Evolutionary conservation across 30 jellyfish, hydroid and myxozoan genomes (phyloP).

Genomic region (Sanderia malayensis): DNA sequence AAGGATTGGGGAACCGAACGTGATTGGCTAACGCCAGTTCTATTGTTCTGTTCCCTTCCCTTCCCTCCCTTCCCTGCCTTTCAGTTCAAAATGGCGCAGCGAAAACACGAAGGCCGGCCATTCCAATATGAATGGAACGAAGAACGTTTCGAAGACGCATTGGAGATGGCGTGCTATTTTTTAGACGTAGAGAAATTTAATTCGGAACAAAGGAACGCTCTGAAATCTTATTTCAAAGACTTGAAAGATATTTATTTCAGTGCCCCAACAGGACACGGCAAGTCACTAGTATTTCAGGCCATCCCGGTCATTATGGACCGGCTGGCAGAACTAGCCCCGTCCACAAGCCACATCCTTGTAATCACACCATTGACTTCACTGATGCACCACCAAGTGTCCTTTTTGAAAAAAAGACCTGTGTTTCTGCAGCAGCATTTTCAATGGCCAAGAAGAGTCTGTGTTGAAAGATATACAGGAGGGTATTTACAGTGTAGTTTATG

Average conservation of each 20-base stretch:
- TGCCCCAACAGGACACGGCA: conserved; percentile 53
- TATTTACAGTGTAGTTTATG: conserved; percentile 6
- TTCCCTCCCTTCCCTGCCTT: too few species aligned
- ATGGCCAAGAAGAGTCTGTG: conserved; percentile 30
- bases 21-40: background rate
- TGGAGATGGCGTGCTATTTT: background rate
- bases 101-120: conserved; percentile 3
- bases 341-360: conserved; percentile 14
- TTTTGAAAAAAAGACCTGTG: conserved; percentile 9
- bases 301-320: conserved; percentile 19
- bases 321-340: conserved; percentile 14
- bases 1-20: too few species aligned
- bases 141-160: background rate
- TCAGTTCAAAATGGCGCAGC: background rate
- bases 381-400: conserved; percentile 39
- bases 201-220: background rate
- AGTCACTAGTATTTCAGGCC: conserved; percentile 41
- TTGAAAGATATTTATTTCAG: conserved; percentile 21
- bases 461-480: conserved; percentile 8
- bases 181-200: background rate
- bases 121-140: background rate
- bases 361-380: conserved; percentile 17
- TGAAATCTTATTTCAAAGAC: background rate
- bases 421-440: conserved; percentile 22
- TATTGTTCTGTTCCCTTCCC: background rate